Conservation (phyloP, 1,140 invertebrate species). For the Forficula auricularia region DNA sequence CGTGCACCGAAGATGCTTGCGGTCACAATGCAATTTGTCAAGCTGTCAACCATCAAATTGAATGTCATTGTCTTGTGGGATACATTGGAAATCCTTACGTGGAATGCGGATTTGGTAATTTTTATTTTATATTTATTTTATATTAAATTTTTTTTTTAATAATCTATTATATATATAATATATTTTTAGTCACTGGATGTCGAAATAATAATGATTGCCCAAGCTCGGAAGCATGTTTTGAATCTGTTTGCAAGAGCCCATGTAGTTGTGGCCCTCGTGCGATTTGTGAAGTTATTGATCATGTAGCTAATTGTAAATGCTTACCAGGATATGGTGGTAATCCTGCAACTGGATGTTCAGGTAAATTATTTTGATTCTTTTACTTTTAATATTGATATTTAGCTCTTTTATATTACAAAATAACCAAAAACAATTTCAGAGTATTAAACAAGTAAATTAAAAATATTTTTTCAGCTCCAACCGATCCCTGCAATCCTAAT, state of each 20-base stretch:
- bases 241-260: constrained; percentile 51
- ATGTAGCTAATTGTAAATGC: constrained; percentile 56
- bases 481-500: constrained; percentile 61
- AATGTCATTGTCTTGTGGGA: constrained; percentile 58
- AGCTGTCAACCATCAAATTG: constrained; percentile 53
- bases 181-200: constrained; percentile 42
- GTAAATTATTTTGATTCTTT: constrained; percentile 13
- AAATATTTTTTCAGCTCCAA: constrained; percentile 35
- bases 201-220: constrained; percentile 46
- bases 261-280: constrained; percentile 59
- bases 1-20: constrained; percentile 64
- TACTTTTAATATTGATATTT: neutral
- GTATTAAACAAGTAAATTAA: constrained; percentile 12
- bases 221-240: constrained; percentile 50
- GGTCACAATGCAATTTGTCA: constrained; percentile 68
- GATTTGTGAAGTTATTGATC: constrained; percentile 55
- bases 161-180: constrained; percentile 6
- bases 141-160: constrained; percentile 2
- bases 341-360: constrained; percentile 34
- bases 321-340: constrained; percentile 54
- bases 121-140: neutral
- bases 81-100: constrained; percentile 63
- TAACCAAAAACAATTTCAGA: too few species aligned
- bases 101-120: constrained; percentile 41
- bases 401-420: too few species aligned